phyloP scores from a whole-genome alignment of 2,113 vertebrate species.

The Pogona vitticeps region DNA sequence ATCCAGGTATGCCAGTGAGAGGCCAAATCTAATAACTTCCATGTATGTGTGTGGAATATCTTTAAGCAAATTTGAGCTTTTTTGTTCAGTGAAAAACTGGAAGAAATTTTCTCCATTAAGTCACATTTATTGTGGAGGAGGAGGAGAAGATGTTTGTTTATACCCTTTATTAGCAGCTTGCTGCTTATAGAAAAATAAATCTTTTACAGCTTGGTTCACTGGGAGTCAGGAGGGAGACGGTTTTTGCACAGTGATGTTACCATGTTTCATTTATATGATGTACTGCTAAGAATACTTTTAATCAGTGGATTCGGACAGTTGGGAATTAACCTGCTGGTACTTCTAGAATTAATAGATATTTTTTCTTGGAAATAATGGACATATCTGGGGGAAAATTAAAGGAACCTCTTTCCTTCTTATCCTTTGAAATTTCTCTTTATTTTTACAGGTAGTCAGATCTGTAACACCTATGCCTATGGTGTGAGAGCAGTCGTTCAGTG shows the following conservation, averaged over 20 bases:
- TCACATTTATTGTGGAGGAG: not conserved
- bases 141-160: constrained; percentile 21
- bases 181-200: not conserved
- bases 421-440: constrained; percentile 39
- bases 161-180: not conserved
- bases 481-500: constrained; percentile 96
- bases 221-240: not conserved
- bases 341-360: not conserved
- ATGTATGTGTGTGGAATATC: not conserved
- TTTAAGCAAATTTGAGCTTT: constrained; percentile 27
- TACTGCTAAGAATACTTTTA: not conserved
- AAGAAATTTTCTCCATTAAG: constrained; percentile 14
- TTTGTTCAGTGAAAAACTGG: constrained; percentile 33
- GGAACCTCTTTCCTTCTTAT: not conserved
- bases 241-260: not conserved
- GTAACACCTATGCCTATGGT: constrained; percentile 93
- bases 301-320: not conserved
- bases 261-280: not conserved
- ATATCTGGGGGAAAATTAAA: not conserved
- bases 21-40: constrained; percentile 6
- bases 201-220: not conserved
- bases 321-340: not conserved
- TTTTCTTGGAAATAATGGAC: not conserved
- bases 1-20: constrained; percentile 68
- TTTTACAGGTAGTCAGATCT: constrained; percentile 75